Evolutionary conservation across 2,888 invertebrate genomes (phyloP), one percentile per base, ranked within the genome.

Genomic region (Pristionchus mayeri): DNA sequence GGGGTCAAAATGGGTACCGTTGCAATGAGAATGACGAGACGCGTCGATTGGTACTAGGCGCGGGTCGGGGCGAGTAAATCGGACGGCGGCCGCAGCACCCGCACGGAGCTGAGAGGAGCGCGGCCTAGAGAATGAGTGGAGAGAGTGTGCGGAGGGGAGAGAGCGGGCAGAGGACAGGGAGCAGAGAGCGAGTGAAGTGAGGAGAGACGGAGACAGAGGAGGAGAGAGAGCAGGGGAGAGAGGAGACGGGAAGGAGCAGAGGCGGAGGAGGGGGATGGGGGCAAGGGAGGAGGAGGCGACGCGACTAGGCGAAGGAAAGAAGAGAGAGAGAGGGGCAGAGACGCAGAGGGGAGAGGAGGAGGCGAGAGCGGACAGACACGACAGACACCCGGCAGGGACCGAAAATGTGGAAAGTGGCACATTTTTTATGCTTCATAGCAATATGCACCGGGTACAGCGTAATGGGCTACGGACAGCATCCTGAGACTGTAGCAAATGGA

Each of bases 281-380:
- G 44, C n/a, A 27, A 44, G 44, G 27, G 44, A 75, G 48, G 27
- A 11, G 76, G 50, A 52, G 34, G 75, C 75, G 76, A 78, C 76
- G 76, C 76, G 76, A 78, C 76, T 78, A 78, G 76, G 76, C 75
- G 75, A 48, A 44, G 75, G 48, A 24, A n/a, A n/a, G 27, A n/a
- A 27, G 63, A 63, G 13, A 18, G 75, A 75, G 44, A 34, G 21
- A 24, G 76, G 76, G 76, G 24, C 30, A 78, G 76, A 50, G 76
- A 78, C 76, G 76, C 76, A 78, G 76, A 78, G 76, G 63, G 6
- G 9, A 27, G 76, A 50, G 40, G n/a, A n/a, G n/a, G n/a, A 11
- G 71, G 76, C 27, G 76, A 78, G 76, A 78, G 76, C 6, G 50
- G 71, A 21, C 50, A 78, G 76, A 78, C 30, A 71, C 21, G 76